Conservation (phyloP, 2,797 vertebrate species). For the Mus spretus region DNA sequence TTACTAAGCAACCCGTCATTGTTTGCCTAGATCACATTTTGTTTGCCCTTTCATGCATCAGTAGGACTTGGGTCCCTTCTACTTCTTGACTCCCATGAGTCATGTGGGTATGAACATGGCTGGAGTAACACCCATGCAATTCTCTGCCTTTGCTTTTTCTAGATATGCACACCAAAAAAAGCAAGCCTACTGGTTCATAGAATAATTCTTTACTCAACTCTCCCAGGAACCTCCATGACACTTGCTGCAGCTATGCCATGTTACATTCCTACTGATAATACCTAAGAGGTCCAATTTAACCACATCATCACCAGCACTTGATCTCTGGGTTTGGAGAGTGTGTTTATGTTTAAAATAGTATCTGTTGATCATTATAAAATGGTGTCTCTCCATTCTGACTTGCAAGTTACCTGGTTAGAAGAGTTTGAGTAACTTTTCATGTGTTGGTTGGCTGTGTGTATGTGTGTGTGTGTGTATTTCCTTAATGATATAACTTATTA, state of each 20-base stretch:
- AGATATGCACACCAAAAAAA: neutral
- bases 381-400: neutral
- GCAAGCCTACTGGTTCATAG: neutral
- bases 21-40: neutral
- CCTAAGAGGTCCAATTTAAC: neutral
- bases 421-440: neutral
- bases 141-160: neutral
- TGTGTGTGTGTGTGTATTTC: too few relatives aligned
- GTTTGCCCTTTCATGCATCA: neutral
- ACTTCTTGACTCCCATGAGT: constrained; percentile 1
- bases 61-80: neutral
- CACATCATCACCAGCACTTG: neutral
- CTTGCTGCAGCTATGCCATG: neutral
- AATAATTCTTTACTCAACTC: neutral
- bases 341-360: neutral
- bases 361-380: neutral
- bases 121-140: neutral
- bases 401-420: neutral
- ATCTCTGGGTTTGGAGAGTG: neutral
- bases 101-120: neutral
- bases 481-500: neutral
- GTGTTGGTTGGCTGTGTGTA: neutral
- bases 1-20: neutral
- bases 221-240: neutral
- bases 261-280: neutral